A percentile compares a stretch with the other conserved stretches of the same genome.
phyloP scores from a whole-genome alignment of 2,888 invertebrate species.

The Stenurella melanura region DNA sequence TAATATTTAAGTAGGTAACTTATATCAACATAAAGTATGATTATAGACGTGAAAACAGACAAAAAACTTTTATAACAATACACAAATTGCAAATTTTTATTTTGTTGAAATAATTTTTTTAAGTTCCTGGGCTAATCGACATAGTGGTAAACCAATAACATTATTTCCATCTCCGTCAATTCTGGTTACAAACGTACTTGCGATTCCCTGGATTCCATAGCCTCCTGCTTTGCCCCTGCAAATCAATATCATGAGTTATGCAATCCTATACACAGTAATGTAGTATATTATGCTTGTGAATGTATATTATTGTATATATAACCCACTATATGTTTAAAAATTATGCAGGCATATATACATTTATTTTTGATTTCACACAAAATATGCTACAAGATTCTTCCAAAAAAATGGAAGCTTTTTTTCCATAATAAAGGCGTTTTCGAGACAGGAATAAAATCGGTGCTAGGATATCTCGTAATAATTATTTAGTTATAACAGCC shows the following conservation, averaged over 20 bases:
- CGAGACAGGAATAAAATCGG: too few relatives aligned
- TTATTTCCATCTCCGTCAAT: constrained; percentile 82
- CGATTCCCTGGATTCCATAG: constrained; percentile 83
- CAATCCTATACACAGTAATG: constrained; percentile 5
- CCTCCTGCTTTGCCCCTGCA: constrained; percentile 79
- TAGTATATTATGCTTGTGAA: neutral
- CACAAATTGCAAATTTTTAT: neutral
- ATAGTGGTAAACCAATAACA: constrained; percentile 82
- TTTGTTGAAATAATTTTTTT: constrained; percentile 58
- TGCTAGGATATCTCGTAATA: too few relatives aligned
- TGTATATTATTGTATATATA: neutral
- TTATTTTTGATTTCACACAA: neutral
- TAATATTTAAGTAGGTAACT: too few relatives aligned
- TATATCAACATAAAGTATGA: too few relatives aligned
- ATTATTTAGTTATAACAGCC: too few relatives aligned
- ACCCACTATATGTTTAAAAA: too few relatives aligned
- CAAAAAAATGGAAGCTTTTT: too few relatives aligned
- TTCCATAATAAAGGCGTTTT: too few relatives aligned
- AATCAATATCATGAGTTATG: constrained; percentile 41
- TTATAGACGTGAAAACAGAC: neutral
- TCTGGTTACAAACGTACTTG: constrained; percentile 78
- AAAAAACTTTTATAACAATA: neutral
- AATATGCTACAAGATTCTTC: too few relatives aligned
- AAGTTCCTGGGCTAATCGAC: constrained; percentile 68
- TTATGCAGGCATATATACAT: constrained; percentile 1